Evolutionary conservation across 2,113 vertebrate species (phyloP).

Genomic region (Panthera tigris): DNA sequence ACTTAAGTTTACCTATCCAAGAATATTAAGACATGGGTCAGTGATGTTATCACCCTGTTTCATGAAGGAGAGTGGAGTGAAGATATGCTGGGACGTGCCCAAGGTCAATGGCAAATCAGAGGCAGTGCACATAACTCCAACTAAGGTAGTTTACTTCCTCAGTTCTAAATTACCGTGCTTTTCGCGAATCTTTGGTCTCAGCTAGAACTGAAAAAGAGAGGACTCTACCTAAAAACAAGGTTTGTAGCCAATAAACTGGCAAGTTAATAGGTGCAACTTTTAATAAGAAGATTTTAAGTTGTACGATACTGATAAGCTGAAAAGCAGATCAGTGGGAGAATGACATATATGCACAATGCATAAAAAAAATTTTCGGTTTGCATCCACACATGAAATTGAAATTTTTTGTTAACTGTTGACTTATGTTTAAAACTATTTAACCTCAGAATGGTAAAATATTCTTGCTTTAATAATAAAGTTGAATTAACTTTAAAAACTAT

Average conservation of each 20-base stretch:
- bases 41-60: neutral
- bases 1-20: neutral
- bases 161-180: neutral
- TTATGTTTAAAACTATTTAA: constrained; percentile 50
- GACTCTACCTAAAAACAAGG: constrained; percentile 28
- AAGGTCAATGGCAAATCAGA: neutral
- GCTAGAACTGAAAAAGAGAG: neutral
- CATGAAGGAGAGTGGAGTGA: neutral
- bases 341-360: neutral
- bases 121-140: neutral
- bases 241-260: neutral
- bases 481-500: constrained; percentile 33
- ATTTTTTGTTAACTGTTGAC: constrained; percentile 42
- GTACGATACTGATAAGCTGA: constrained; percentile 16
- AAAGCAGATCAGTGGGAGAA: constrained; percentile 12
- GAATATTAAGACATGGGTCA: neutral
- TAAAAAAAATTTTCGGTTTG: constrained; percentile 34
- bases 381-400: neutral
- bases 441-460: neutral
- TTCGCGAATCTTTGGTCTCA: neutral
- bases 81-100: neutral
- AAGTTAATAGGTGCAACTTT: neutral
- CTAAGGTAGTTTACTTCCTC: neutral
- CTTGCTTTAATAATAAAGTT: constrained; percentile 42
- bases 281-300: neutral